These are phyloP conservation scores for Myiopsitta monachus DNA, from an alignment of 2,113 vertebrate genomes.

Conservation along the genomic window DNA sequence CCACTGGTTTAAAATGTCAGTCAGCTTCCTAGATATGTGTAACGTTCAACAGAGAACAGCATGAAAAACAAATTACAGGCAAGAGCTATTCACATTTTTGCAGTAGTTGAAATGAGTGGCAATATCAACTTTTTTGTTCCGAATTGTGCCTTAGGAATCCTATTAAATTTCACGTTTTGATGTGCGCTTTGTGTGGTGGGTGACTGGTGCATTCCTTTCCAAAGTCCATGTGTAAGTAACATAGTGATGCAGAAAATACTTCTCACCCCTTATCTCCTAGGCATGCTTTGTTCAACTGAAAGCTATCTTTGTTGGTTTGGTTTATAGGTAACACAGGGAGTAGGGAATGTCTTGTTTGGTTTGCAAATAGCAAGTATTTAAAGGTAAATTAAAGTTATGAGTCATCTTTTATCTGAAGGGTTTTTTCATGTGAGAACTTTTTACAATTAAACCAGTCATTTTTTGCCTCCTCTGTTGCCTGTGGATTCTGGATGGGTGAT, in stretches of 20 bases:
- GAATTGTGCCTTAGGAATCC: neutral
- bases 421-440: slow-evolving; percentile 18
- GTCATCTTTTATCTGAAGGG: slow-evolving; percentile 31
- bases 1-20: neutral
- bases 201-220: neutral
- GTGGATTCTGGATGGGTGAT: neutral
- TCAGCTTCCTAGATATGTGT: neutral
- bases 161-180: neutral
- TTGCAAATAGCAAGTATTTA: slow-evolving; percentile 51
- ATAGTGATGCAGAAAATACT: neutral
- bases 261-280: neutral
- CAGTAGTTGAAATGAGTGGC: neutral
- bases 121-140: neutral
- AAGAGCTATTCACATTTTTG: neutral
- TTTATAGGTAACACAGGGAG: neutral
- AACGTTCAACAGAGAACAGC: neutral
- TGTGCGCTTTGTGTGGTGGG: neutral
- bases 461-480: neutral
- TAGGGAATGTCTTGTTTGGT: slow-evolving; percentile 33
- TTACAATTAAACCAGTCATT: neutral
- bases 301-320: slow-evolving; percentile 22
- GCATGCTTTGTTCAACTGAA: slow-evolving; percentile 4
- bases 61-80: neutral
- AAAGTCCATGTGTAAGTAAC: neutral
- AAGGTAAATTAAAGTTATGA: slow-evolving; percentile 44